phyloP scores from a whole-genome alignment of 2,797 vertebrate genomes.

The Sebastes vulpes region DNA sequence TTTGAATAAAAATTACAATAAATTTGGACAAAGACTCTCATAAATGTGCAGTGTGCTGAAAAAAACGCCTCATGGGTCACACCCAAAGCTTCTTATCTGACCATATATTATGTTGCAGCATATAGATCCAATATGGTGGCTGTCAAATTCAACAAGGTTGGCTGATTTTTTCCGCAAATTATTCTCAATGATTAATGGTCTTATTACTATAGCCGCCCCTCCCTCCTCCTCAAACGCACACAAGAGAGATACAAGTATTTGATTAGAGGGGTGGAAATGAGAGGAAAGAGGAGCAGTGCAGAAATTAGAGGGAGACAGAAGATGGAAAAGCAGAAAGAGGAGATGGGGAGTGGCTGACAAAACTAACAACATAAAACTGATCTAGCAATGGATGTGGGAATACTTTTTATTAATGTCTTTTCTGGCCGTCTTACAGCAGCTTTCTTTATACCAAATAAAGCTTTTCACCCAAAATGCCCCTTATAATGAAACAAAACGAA shows the following conservation, averaged over 20 bases:
- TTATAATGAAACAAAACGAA: background rate
- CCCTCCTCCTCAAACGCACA: conserved; percentile 62
- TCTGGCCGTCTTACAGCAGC: conserved; percentile 1
- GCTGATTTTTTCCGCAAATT: conserved; percentile 69
- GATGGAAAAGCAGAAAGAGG: conserved; percentile 37
- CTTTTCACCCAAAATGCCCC: background rate
- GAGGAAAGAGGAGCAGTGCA: conserved; percentile 43
- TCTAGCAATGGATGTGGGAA: conserved; percentile 32
- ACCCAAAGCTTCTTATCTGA: conserved; percentile 67
- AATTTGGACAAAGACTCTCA: conserved; percentile 22
- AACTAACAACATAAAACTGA: conserved; percentile 46
- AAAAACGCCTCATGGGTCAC: conserved; percentile 48
- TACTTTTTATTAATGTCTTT: conserved; percentile 38
- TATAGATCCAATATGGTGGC: conserved; percentile 65
- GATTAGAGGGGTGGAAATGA: conserved; percentile 62
- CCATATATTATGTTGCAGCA: conserved; percentile 56
- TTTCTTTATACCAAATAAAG: conserved; percentile 18
- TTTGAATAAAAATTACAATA: conserved; percentile 12
- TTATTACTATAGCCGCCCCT: conserved; percentile 68
- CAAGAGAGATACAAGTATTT: conserved; percentile 69
- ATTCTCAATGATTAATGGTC: conserved; percentile 79
- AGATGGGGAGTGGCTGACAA: conserved; percentile 33
- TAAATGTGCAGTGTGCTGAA: conserved; percentile 32
- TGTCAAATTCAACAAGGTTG: conserved; percentile 78
- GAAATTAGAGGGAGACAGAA: conserved; percentile 48